phyloP scores from a whole-genome alignment of 1,140 invertebrate species.

The Meloidogyne exigua region DNA sequence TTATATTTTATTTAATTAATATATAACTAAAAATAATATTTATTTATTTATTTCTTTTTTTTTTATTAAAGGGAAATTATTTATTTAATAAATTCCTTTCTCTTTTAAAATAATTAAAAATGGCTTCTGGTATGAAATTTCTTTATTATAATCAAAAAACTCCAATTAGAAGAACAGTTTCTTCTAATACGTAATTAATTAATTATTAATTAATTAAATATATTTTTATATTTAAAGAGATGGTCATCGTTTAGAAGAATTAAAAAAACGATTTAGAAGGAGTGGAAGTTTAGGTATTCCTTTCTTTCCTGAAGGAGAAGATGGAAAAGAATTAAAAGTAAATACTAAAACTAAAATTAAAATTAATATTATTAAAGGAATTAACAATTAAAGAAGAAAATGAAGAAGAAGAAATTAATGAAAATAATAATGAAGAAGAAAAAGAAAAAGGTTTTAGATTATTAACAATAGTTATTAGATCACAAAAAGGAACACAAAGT shows the following conservation, averaged over 20 bases:
- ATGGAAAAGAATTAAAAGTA: slow-evolving; percentile 20
- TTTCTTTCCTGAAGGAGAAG: slow-evolving; percentile 61
- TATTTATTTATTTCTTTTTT: too few relatives aligned
- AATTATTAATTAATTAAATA: background rate
- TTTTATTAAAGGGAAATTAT: too few relatives aligned
- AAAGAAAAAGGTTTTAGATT: slow-evolving; percentile 36
- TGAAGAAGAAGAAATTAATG: slow-evolving; percentile 31
- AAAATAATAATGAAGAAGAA: background rate
- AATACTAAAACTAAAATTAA: background rate
- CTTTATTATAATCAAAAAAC: slow-evolving; percentile 54
- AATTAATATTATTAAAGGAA: slow-evolving; percentile 38
- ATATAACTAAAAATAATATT: too few relatives aligned
- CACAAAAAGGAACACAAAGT: slow-evolving; percentile 36
- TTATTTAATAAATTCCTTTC: too few relatives aligned
- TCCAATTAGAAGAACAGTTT: slow-evolving; percentile 37
- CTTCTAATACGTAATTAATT: slow-evolving; percentile 39
- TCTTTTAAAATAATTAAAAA: slow-evolving; percentile 27
- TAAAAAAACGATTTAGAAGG: slow-evolving; percentile 58
- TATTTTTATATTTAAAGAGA: slow-evolving; percentile 35
- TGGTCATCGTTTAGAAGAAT: slow-evolving; percentile 55
- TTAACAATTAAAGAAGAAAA: slow-evolving; percentile 54
- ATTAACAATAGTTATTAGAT: slow-evolving; percentile 52
- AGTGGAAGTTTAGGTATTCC: slow-evolving; percentile 60
- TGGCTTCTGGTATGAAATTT: slow-evolving; percentile 61
- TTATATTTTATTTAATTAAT: too few relatives aligned